Evolutionary conservation across 53 echinoderm and acorn worm species (phyloP).

Genomic region (Temnopleurus reevesii): DNA sequence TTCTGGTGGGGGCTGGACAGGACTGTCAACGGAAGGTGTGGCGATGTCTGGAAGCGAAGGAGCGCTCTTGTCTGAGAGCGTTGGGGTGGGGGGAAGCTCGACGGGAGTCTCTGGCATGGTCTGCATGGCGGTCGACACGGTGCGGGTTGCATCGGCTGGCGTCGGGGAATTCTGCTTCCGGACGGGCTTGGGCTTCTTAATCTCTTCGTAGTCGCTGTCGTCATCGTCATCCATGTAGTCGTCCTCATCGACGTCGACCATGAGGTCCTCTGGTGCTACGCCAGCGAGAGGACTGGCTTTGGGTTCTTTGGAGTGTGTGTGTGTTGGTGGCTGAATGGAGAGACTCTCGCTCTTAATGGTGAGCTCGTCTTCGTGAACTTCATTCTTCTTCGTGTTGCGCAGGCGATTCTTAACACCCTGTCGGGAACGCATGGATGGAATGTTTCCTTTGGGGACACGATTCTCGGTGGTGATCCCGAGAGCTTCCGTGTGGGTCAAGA

Average conservation of each 20-base stretch:
- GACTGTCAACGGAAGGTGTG: neutral
- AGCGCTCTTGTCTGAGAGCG: conserved; percentile 44
- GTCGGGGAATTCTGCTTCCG: conserved; percentile 46
- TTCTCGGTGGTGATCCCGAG: conserved; percentile 29
- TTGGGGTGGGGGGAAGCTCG: conserved; percentile 32
- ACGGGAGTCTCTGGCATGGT: neutral
- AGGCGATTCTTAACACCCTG: conserved; percentile 54
- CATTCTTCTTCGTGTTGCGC: conserved; percentile 49
- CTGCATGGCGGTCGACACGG: conserved; percentile 41
- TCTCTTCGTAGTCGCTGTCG: neutral
- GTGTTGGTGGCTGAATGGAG: neutral
- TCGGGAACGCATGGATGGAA: conserved; percentile 49
- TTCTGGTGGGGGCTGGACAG: neutral
- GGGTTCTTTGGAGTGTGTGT: conserved; percentile 10
- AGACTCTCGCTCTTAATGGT: neutral
- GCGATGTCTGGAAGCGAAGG: conserved; percentile 43
- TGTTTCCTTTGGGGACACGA: conserved; percentile 31
- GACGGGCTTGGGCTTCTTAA: neutral
- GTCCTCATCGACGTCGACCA: neutral
- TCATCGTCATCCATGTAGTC: neutral
- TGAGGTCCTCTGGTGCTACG: conserved; percentile 24
- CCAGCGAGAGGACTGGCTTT: conserved; percentile 51
- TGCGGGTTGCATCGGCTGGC: conserved; percentile 2
- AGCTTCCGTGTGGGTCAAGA: conserved; percentile 59
- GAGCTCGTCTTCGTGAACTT: neutral